A percentile compares a stretch with the other conserved stretches of the same genome.
phyloP scores from a whole-genome alignment of 2,888 invertebrate genomes.

The Netelia fuscicornis region DNA sequence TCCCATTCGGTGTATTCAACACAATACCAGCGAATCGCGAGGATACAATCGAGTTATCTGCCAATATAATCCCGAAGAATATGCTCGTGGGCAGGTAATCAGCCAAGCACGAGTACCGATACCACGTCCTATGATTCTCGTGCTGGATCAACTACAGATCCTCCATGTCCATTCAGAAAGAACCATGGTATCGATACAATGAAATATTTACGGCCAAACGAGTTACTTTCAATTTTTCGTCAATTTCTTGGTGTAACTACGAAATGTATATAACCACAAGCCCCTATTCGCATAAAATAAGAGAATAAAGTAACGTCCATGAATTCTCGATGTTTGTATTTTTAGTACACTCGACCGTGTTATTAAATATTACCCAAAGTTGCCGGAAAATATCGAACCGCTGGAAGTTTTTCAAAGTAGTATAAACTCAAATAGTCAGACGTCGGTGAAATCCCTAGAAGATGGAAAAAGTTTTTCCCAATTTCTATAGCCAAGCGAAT shows the following conservation, averaged over 20 bases:
- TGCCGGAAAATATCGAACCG: slow-evolving; percentile 12
- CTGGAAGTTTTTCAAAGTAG: slow-evolving; percentile 44
- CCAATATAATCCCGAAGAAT: slow-evolving; percentile 48
- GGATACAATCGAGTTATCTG: slow-evolving; percentile 55
- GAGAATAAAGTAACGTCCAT: too few relatives aligned
- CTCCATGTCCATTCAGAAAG: background rate
- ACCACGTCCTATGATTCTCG: slow-evolving; percentile 27
- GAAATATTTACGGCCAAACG: background rate
- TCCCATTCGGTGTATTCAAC: slow-evolving; percentile 21
- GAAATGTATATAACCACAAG: background rate
- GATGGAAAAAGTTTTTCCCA: background rate
- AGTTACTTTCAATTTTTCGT: background rate
- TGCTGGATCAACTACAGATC: slow-evolving; percentile 25
- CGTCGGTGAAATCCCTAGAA: slow-evolving; percentile 16
- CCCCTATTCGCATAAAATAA: too few relatives aligned
- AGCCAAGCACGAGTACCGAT: slow-evolving; percentile 27
- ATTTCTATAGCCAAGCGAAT: too few relatives aligned
- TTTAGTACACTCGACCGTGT: background rate
- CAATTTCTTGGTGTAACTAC: too few relatives aligned
- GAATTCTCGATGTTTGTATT: background rate
- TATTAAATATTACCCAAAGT: slow-evolving; percentile 29
- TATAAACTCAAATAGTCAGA: slow-evolving; percentile 46
- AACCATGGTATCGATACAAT: background rate
- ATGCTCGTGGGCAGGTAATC: slow-evolving; percentile 47
- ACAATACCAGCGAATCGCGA: slow-evolving; percentile 34